These are phyloP conservation scores for Channa maculata DNA, from an alignment of 2,113 vertebrate genomes.

Conservation along the genomic window DNA sequence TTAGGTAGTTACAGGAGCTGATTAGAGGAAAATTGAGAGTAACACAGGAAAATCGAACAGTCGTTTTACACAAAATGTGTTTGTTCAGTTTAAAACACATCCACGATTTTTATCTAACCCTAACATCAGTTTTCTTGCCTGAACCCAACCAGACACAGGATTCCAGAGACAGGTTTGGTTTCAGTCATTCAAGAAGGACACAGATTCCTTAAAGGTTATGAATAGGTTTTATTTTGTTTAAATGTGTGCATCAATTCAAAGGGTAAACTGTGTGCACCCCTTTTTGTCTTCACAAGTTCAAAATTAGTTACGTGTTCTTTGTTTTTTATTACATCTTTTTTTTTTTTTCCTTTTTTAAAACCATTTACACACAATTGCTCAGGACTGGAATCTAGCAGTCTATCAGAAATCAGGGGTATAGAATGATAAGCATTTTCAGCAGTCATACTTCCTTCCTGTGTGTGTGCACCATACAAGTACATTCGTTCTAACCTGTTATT, in stretches of 20 bases:
- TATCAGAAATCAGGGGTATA: conserved; percentile 89
- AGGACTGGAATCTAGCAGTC: conserved; percentile 89
- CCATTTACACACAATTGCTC: conserved; percentile 92
- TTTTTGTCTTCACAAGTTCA: conserved; percentile 93
- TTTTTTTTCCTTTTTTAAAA: conserved; percentile 88
- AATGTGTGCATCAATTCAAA: conserved; percentile 96
- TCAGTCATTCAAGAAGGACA: conserved; percentile 19
- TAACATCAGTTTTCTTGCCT: too few species aligned
- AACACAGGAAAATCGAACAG: too few species aligned
- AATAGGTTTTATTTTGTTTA: conserved; percentile 83
- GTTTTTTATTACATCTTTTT: conserved; percentile 78
- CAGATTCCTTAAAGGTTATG: conserved; percentile 61
- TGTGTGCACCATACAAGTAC: conserved; percentile 19
- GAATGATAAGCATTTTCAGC: conserved; percentile 88
- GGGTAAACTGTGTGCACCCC: conserved; percentile 95
- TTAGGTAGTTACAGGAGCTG: too few species aligned
- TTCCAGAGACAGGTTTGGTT: too few species aligned
- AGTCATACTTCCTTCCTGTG: conserved; percentile 83
- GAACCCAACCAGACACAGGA: too few species aligned
- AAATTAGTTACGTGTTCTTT: conserved; percentile 85
- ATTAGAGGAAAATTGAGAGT: too few species aligned
- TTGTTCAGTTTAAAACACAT: too few species aligned
- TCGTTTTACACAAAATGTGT: too few species aligned
- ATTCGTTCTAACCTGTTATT: conserved; percentile 56
- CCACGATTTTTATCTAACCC: too few species aligned